Evolutionary conservation across 2,888 invertebrate genomes (phyloP), one percentile per base, ranked within the genome.

Genomic region (Xanthostigma xanthostigma): DNA sequence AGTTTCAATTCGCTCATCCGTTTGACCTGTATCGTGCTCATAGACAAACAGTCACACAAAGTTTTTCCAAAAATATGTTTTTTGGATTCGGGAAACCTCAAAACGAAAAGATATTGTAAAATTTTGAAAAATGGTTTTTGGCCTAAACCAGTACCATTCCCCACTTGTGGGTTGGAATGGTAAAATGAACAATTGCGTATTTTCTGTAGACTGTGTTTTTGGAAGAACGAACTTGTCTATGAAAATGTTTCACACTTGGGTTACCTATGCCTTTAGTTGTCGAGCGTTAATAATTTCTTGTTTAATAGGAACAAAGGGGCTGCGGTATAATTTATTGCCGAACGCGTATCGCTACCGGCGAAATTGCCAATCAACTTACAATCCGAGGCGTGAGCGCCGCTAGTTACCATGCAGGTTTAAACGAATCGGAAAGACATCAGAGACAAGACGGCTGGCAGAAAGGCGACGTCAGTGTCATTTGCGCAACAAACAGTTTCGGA

Each of bases 401-500:
- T 48, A 83, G 94, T 47, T 97, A 96, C 71, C 95, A 97, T 71
- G 91, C 90, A 55, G 94, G 85, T 12, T 68, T 92, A 49, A 85
- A 81, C 60, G 75, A 78, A 43, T 70, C 73, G 1, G 83, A 89
- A 46, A 75, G 95, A 47, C 74, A 79, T 46, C 72, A 77, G 44
- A 83, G 85, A 37, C 97, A 98, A 68, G 85, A 88, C 62, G 80
- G 84, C 54, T 98, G 97, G 97, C 91, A 92, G 70, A 72, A 73
- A 36, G 96, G 96, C 1, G 81, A 81, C 55, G 81, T 83, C 57
- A 82, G 89, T 2, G 86, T 96, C 34, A 95, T 98, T 55, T 88
- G 88, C 54, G 97, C 98, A 5, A 98, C 98, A 0, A 85, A 97
- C 50, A 95, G 95, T 60, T 98, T 98, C 70, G 98, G 98, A 38